A percentile compares a stretch with the other conserved stretches of the same genome.
Evolutionary conservation across 2,113 vertebrate genomes (phyloP).

Genomic region (Thomomys bottae): DNA sequence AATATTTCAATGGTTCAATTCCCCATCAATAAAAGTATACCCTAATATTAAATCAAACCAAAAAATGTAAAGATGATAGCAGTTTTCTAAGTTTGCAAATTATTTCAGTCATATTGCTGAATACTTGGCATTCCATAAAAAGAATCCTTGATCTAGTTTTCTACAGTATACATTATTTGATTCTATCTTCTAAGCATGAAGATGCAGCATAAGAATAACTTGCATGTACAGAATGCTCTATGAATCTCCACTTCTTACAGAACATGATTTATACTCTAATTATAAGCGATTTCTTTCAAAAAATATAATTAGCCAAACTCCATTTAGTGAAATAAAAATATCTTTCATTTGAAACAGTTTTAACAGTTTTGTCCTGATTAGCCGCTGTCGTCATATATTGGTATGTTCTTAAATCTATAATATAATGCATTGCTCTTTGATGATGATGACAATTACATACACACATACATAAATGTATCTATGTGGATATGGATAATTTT

Average conservation of each 20-base stretch:
- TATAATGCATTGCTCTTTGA: background rate
- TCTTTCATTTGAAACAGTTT: background rate
- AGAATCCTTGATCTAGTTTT: slow-evolving; percentile 46
- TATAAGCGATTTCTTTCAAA: slow-evolving; percentile 6
- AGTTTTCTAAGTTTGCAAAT: slow-evolving; percentile 29
- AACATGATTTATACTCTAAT: slow-evolving; percentile 22
- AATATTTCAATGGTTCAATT: slow-evolving; percentile 45
- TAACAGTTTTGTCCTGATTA: background rate
- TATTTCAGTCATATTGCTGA: slow-evolving; percentile 40
- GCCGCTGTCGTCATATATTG: background rate
- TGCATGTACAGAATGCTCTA: background rate
- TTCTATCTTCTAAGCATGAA: slow-evolving; percentile 11
- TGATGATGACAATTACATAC: background rate
- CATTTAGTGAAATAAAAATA: slow-evolving; percentile 8
- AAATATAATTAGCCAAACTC: background rate
- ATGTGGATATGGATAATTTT: too few relatives aligned
- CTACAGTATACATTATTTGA: slow-evolving; percentile 2
- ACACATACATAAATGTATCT: background rate
- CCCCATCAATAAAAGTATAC: slow-evolving; percentile 46
- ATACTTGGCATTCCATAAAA: background rate
- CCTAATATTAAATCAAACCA: slow-evolving; percentile 53
- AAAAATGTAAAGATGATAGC: background rate
- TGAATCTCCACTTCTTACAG: background rate
- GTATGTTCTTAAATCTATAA: background rate
- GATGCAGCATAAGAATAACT: slow-evolving; percentile 11